phyloP scores from a whole-genome alignment of 2,888 invertebrate species.

The Pseudococcus longispinus region DNA sequence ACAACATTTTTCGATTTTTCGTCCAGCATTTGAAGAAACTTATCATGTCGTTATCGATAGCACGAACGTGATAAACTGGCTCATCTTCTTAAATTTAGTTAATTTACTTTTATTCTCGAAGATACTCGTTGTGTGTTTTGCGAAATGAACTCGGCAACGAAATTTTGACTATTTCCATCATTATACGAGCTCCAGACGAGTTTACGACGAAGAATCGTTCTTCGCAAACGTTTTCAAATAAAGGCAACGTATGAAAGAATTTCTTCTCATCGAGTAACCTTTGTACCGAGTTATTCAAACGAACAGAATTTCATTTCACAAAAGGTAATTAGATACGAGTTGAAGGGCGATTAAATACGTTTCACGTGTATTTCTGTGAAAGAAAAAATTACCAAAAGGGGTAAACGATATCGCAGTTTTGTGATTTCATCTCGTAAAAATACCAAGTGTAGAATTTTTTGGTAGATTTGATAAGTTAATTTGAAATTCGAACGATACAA shows the following conservation, averaged over 20 bases:
- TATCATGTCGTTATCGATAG: conserved; percentile 48
- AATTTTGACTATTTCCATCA: conserved; percentile 9
- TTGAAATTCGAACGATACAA: neutral
- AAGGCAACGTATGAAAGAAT: neutral
- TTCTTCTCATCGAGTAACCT: neutral
- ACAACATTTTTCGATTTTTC: conserved; percentile 53
- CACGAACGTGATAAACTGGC: conserved; percentile 53
- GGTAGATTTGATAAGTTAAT: neutral
- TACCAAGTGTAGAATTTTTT: neutral
- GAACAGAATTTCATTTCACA: neutral
- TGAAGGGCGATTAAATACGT: neutral
- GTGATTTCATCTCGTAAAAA: neutral
- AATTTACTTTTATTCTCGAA: conserved; percentile 46
- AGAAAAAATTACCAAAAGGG: neutral
- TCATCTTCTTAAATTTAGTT: conserved; percentile 54
- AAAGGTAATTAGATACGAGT: no score
- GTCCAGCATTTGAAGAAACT: conserved; percentile 36
- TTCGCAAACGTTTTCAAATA: neutral
- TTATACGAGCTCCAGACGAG: neutral
- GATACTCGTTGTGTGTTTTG: neutral
- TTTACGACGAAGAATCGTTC: neutral
- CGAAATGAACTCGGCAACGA: neutral
- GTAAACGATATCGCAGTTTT: neutral
- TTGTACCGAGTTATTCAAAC: neutral
- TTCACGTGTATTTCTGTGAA: neutral